phyloP scores from a whole-genome alignment of 2,113 vertebrate species.

The Lophotis ruficrista region DNA sequence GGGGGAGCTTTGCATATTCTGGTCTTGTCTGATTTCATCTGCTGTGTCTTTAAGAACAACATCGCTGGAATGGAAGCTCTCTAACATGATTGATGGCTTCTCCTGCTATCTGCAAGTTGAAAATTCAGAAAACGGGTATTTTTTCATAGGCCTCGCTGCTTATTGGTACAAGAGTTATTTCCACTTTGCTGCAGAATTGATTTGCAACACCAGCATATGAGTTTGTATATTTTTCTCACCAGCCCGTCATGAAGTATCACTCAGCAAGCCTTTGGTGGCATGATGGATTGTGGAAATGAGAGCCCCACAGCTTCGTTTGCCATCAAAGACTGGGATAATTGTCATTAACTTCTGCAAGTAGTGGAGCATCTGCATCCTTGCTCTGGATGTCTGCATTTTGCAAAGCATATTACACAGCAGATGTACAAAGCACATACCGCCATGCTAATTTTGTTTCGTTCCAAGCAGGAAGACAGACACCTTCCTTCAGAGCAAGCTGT shows the following conservation, averaged over 20 bases:
- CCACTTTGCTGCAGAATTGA: slow-evolving; percentile 85
- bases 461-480: background rate
- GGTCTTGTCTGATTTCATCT: slow-evolving; percentile 87
- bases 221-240: slow-evolving; percentile 92
- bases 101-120: slow-evolving; percentile 87
- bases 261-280: slow-evolving; percentile 37
- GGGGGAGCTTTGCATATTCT: slow-evolving; percentile 84
- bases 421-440: background rate
- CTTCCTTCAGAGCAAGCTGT: slow-evolving; percentile 9
- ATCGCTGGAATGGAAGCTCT: slow-evolving; percentile 79
- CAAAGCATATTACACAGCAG: slow-evolving; percentile 40
- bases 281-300: slow-evolving; percentile 72
- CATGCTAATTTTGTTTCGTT: slow-evolving; percentile 3
- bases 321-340: slow-evolving; percentile 68
- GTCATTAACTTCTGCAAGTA: slow-evolving; percentile 70
- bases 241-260: slow-evolving; percentile 71
- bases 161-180: slow-evolving; percentile 82
- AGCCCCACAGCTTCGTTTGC: slow-evolving; percentile 37
- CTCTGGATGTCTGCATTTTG: slow-evolving; percentile 51
- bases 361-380: slow-evolving; percentile 50
- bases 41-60: slow-evolving; percentile 79
- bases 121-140: slow-evolving; percentile 79
- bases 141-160: slow-evolving; percentile 72
- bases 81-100: slow-evolving; percentile 90
- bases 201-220: slow-evolving; percentile 85